Evolutionary conservation across 2,113 vertebrate genomes (phyloP).

Genomic region (Aspidoscelis tigris): DNA sequence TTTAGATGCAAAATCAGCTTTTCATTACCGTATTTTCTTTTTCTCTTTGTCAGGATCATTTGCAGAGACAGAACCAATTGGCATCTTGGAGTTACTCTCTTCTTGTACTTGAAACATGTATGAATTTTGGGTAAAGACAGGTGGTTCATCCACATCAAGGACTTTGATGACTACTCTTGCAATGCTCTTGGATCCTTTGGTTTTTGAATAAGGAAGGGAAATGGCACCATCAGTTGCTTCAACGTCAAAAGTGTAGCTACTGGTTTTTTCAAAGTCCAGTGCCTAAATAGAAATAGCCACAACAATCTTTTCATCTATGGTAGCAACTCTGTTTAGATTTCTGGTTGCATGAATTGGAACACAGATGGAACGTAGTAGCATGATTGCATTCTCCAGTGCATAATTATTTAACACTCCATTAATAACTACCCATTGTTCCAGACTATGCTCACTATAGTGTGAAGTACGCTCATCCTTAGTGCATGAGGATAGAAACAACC

Average conservation of each 20-base stretch:
- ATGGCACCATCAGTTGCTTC: slow-evolving; percentile 79
- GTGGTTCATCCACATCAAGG: slow-evolving; percentile 89
- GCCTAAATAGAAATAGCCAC: slow-evolving; percentile 69
- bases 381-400: background rate
- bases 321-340: background rate
- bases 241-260: slow-evolving; percentile 71
- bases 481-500: too few species aligned
- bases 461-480: too few species aligned
- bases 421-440: too few species aligned
- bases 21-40: slow-evolving; percentile 79
- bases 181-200: slow-evolving; percentile 54
- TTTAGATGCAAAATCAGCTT: background rate
- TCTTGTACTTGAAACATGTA: slow-evolving; percentile 86
- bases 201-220: slow-evolving; percentile 62
- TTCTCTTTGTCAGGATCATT: slow-evolving; percentile 81
- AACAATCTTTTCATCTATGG: background rate
- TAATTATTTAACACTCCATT: too few species aligned
- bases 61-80: slow-evolving; percentile 80
- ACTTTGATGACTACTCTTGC: slow-evolving; percentile 79
- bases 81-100: slow-evolving; percentile 68
- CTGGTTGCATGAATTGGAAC: background rate
- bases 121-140: slow-evolving; percentile 75
- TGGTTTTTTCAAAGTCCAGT: slow-evolving; percentile 85
- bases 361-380: background rate
- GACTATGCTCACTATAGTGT: too few species aligned